Evolutionary conservation across 2,113 vertebrate species (phyloP).

Genomic region (Orcinus orca): DNA sequence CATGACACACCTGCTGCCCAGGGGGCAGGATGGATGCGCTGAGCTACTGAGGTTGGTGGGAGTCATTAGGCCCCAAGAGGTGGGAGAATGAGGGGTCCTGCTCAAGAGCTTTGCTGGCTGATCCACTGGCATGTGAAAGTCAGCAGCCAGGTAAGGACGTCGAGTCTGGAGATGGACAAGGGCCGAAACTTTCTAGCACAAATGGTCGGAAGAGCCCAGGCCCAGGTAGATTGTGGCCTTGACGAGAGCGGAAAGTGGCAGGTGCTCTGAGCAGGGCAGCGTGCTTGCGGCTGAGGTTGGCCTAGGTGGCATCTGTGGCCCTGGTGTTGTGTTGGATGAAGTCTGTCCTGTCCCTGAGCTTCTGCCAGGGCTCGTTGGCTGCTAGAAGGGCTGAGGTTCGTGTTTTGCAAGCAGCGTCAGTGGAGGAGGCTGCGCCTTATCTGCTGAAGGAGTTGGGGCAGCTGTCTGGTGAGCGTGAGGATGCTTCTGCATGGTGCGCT

Average conservation of each 20-base stretch:
- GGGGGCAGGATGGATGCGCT: neutral
- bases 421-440: neutral
- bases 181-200: neutral
- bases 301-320: neutral
- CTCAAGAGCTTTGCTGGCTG: neutral
- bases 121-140: neutral
- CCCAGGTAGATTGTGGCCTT: neutral
- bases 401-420: neutral
- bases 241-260: neutral
- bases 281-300: neutral
- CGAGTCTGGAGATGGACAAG: neutral
- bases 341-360: neutral
- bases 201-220: neutral
- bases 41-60: neutral
- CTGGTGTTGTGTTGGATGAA: neutral
- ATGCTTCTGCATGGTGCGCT: constrained; percentile 36
- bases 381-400: neutral
- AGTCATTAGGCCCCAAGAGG: neutral
- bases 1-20: neutral
- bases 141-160: neutral
- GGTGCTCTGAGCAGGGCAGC: constrained; percentile 13
- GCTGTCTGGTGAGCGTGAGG: neutral
- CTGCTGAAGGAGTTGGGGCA: neutral
- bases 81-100: neutral
- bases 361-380: neutral